These are phyloP conservation scores for Mamestra brassicae DNA, from an alignment of 2,888 invertebrate genomes.

Conservation along the genomic window DNA sequence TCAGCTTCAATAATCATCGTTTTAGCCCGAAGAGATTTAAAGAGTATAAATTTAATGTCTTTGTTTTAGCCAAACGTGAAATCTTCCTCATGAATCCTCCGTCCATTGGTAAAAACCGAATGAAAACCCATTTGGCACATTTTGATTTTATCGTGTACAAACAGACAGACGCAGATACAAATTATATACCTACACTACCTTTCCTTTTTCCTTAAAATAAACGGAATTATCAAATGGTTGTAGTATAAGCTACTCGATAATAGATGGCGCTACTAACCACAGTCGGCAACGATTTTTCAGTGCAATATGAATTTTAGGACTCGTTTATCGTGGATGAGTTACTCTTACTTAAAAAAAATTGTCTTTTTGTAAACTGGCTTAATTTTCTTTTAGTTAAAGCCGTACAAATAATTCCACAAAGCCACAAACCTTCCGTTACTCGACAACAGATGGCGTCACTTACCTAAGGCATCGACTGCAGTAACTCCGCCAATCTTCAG, in stretches of 20 bases:
- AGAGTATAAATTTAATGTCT: too few species aligned
- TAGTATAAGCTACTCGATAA: slow-evolving; percentile 5
- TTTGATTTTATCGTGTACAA: too few species aligned
- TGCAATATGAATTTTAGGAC: not conserved
- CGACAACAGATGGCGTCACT: slow-evolving; percentile 60
- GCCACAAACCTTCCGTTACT: slow-evolving; percentile 35
- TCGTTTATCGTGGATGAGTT: not conserved
- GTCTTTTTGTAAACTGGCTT: not conserved
- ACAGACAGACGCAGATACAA: too few species aligned
- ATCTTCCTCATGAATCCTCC: too few species aligned
- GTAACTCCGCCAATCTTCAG: slow-evolving; percentile 90
- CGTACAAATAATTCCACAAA: not conserved
- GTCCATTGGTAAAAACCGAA: too few species aligned
- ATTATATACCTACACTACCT: too few species aligned
- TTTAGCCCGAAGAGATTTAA: too few species aligned
- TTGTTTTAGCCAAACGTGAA: too few species aligned
- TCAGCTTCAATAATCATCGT: too few species aligned
- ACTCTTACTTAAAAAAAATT: not conserved
- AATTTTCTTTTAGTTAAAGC: rapidly evolving
- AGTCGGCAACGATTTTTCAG: too few species aligned
- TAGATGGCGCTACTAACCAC: slow-evolving; percentile 30
- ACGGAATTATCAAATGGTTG: not conserved
- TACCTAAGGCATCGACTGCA: slow-evolving; percentile 93
- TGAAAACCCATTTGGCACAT: too few species aligned
- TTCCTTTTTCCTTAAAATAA: too few species aligned